Base-by-base conservation (phyloP, 2,888 invertebrate genomes). In the Cenopis cana region DNA sequence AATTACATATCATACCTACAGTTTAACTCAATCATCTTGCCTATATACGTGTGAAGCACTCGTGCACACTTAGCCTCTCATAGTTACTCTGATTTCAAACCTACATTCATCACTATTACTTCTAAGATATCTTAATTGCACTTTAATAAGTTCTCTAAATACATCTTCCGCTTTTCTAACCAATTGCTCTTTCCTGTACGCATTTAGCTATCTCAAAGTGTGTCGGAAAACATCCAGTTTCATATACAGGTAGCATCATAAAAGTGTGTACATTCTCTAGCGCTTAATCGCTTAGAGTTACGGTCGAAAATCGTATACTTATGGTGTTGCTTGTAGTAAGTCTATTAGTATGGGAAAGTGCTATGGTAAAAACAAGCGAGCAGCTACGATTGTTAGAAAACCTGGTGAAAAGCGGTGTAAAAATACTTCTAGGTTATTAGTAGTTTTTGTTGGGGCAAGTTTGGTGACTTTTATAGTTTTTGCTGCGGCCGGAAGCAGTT, bases 141-240 rank as follows among this genome's bases (percentile, higher is more conserved):
- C 74, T 74, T 56, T 73, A 75, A 76, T 73, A 74, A 57, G 69
- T 62, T 50, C 64, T 29, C 72, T 71, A 70, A 75, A 74, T 72
- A 57, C 70, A 79, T 79, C 85, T 86, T 84, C 86, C 85, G 85
- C 82, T 86, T 85, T 82, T 84, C 83, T 76, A 79, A 73, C 72
- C 69, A 78, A 79, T 77, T 74, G 76, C 73, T 74, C 77, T 83
- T 88, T 87, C 89, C 88, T 86, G 77, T 69, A 74, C 52, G 68
- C 69, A 84, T 83, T 72, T 69, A 59, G 72, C 65, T 57, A 17
- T 60, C 24, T 55, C 61, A 68, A 77, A 73, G 75, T 76, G 73
- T 75, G 79, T 85, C 86, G 89, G 89, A 89, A 89, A 85, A 78
- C 79, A 76, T 76, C 79, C 73, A 82, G 80, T 82, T 85, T 82